These are phyloP conservation scores for Synanthedon formicaeformis DNA, from an alignment of 2,888 invertebrate genomes.

Conservation along the genomic window DNA sequence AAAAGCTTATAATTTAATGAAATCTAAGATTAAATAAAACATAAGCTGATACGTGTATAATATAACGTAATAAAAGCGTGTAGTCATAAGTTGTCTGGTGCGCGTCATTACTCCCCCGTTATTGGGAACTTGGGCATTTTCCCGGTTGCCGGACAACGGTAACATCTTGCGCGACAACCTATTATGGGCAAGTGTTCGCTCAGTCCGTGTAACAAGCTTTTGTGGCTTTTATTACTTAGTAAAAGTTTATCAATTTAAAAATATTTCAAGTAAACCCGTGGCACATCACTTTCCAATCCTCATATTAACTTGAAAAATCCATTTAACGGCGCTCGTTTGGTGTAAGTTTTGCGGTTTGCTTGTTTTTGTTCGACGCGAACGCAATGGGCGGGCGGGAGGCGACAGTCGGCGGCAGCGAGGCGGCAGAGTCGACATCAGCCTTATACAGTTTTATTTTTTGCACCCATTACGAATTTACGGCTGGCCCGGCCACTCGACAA, in stretches of 20 bases:
- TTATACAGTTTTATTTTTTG: conserved; percentile 60
- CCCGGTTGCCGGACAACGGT: conserved; percentile 36
- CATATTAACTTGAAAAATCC: conserved; percentile 50
- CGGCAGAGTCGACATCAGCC: conserved; percentile 31
- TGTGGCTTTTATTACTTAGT: not conserved
- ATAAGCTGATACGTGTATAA: conserved; percentile 6
- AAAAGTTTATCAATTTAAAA: no score
- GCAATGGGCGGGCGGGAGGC: conserved; percentile 5
- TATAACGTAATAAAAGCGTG: conserved; percentile 28
- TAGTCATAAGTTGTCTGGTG: conserved; percentile 39
- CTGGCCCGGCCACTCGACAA: conserved; percentile 59
- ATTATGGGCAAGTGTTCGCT: conserved; percentile 52
- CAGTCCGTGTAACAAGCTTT: not conserved
- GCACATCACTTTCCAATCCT: conserved; percentile 4
- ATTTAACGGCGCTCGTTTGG: conserved; percentile 33
- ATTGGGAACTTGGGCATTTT: conserved; percentile 58
- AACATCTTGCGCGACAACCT: conserved; percentile 64
- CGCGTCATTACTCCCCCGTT: conserved; percentile 55
- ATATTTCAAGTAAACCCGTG: no score
- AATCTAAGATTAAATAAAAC: no score
- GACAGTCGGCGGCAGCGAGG: conserved; percentile 12
- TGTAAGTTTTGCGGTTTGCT: conserved; percentile 44
- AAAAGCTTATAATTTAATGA: no score
- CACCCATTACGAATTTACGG: conserved; percentile 68
- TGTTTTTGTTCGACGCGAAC: conserved; percentile 41